These are phyloP conservation scores for Stenurella melanura DNA, from an alignment of 2,888 invertebrate genomes.

Conservation along the genomic window DNA sequence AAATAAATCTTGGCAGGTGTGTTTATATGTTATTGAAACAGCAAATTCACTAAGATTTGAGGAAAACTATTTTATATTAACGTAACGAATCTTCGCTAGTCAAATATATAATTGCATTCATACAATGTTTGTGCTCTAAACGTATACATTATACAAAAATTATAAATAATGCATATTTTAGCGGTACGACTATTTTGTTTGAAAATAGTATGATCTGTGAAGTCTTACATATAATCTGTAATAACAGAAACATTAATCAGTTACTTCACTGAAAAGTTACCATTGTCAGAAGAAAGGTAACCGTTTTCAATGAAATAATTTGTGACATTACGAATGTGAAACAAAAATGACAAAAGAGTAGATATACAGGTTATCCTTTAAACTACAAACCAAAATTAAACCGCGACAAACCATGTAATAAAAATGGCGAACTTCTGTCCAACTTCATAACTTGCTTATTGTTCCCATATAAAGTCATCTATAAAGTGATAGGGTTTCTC, in stretches of 20 bases:
- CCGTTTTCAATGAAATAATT: no score
- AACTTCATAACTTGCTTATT: no score
- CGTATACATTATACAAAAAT: conserved; percentile 33
- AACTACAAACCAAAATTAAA: no score
- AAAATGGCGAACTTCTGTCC: no score
- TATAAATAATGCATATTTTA: conserved; percentile 41
- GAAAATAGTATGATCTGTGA: conserved; percentile 23
- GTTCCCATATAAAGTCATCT: no score
- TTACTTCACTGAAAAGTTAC: conserved; percentile 22
- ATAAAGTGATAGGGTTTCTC: no score
- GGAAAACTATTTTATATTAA: conserved; percentile 25
- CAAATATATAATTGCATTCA: conserved; percentile 39
- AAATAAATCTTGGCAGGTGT: neutral
- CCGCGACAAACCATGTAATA: no score
- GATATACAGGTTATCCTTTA: no score
- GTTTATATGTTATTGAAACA: conserved; percentile 10
- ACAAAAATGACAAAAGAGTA: no score
- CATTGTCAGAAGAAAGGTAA: neutral
- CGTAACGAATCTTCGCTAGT: conserved; percentile 31
- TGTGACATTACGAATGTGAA: no score
- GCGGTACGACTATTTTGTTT: conserved; percentile 43
- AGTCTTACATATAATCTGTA: conserved; percentile 2
- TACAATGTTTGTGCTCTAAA: conserved; percentile 37
- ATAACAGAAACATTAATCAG: conserved; percentile 15
- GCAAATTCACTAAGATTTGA: neutral